Evolutionary conservation across 2,888 invertebrate genomes (phyloP).

Genomic region (Drosophila setosimentum): DNA sequence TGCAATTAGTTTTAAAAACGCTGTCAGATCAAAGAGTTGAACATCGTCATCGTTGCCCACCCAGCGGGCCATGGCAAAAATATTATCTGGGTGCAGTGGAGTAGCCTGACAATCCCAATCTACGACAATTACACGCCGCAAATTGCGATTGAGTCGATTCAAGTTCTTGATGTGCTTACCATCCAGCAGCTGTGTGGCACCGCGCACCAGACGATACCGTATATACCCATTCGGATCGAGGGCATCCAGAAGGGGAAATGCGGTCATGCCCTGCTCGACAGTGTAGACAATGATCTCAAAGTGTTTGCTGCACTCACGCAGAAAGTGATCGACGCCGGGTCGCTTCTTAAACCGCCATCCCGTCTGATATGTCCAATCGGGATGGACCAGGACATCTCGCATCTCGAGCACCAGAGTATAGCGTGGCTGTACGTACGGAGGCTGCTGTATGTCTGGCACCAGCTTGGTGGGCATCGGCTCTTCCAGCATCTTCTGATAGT

Average conservation of each 20-base stretch:
- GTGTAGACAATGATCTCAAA: constrained; percentile 99
- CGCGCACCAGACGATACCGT: constrained; percentile 96
- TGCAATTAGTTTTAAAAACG: constrained; percentile 95
- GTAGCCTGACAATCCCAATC: constrained; percentile 97
- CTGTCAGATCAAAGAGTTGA: constrained; percentile 94
- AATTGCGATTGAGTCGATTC: constrained; percentile 92
- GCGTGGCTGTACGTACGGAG: constrained; percentile 96
- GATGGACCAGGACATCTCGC: constrained; percentile 97
- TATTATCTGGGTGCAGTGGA: constrained; percentile 95
- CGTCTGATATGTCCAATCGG: constrained; percentile 99
- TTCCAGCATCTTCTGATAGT: constrained; percentile 92
- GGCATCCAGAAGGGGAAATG: constrained; percentile 96
- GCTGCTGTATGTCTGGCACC: constrained; percentile 95
- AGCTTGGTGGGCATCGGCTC: constrained; percentile 97
- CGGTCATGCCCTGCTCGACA: constrained; percentile 97
- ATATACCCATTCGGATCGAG: constrained; percentile 96
- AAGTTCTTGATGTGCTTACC: constrained; percentile 97
- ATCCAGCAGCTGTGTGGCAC: constrained; percentile 97
- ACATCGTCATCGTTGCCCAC: constrained; percentile 96
- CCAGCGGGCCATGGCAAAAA: constrained; percentile 95
- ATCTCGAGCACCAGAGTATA: constrained; percentile 98
- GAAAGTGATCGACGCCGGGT: constrained; percentile 97
- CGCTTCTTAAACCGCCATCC: constrained; percentile 99
- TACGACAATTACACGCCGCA: constrained; percentile 95
- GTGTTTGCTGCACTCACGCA: constrained; percentile 94